phyloP scores from a whole-genome alignment of 2,797 vertebrate species.

The Fundulus diaphanus region DNA sequence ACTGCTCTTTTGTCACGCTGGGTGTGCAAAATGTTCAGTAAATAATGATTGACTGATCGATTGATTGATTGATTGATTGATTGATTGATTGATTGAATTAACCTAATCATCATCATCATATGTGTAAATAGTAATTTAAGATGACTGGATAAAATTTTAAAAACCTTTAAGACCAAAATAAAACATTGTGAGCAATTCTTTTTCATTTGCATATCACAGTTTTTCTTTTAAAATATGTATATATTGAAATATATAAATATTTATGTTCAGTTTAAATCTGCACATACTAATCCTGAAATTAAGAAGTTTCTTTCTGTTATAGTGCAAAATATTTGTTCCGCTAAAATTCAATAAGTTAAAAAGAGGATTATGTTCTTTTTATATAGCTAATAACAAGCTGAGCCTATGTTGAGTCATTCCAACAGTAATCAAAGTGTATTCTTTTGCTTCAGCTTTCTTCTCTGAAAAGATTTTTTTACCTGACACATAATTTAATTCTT shows the following conservation, averaged over 20 bases:
- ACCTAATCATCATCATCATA: too few relatives aligned
- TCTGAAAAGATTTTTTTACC: background rate
- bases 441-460: conserved; percentile 7
- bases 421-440: background rate
- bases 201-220: background rate
- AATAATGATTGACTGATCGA: too few relatives aligned
- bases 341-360: background rate
- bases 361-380: background rate
- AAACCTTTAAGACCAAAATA: background rate
- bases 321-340: background rate
- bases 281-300: background rate
- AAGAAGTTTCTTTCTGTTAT: background rate
- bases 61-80: too few relatives aligned
- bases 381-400: background rate
- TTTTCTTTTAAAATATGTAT: background rate
- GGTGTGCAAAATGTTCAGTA: too few relatives aligned
- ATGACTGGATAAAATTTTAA: background rate
- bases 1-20: too few relatives aligned
- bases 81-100: too few relatives aligned
- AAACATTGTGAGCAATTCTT: background rate
- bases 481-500: background rate
- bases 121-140: background rate
- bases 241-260: background rate
- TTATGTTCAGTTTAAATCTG: too few relatives aligned
- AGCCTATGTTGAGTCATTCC: conserved; percentile 8